A percentile compares a stretch with the other conserved stretches of the same genome.
Evolutionary conservation across 2,113 vertebrate species (phyloP).

Genomic region (Lasiurus cinereus): DNA sequence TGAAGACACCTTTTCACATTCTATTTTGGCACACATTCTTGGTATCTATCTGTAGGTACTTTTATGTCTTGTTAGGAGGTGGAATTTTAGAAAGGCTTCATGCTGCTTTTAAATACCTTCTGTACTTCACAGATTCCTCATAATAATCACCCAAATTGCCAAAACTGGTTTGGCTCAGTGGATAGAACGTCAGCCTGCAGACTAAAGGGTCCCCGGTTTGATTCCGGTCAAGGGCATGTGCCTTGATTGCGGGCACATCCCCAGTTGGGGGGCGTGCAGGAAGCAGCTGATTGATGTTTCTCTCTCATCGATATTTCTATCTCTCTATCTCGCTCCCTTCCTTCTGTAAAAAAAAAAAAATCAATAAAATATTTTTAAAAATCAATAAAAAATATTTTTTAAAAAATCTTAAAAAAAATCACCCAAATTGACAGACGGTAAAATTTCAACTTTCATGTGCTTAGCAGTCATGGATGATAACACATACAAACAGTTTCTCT

Average conservation of each 20-base stretch:
- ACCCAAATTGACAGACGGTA: conserved; percentile 60
- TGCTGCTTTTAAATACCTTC: conserved; percentile 65
- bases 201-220: too few species aligned
- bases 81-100: conserved; percentile 66
- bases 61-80: conserved; percentile 61
- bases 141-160: conserved; percentile 33
- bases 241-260: too few species aligned
- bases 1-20: conserved; percentile 51
- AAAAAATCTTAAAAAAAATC: not conserved
- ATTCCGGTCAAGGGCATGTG: too few species aligned
- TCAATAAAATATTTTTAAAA: too few species aligned
- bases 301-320: too few species aligned
- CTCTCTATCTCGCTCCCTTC: too few species aligned
- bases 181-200: too few species aligned
- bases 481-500: conserved; percentile 4
- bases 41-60: not conserved
- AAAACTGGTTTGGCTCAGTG: too few species aligned
- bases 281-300: too few species aligned
- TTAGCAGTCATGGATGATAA: conserved; percentile 62
- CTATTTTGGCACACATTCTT: not conserved
- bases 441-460: conserved; percentile 76
- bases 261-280: too few species aligned
- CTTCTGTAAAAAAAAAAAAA: too few species aligned
- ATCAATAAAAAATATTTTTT: too few species aligned
- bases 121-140: conserved; percentile 61